Conservation (phyloP, 1,140 invertebrate species). For the Aricia agestis region DNA sequence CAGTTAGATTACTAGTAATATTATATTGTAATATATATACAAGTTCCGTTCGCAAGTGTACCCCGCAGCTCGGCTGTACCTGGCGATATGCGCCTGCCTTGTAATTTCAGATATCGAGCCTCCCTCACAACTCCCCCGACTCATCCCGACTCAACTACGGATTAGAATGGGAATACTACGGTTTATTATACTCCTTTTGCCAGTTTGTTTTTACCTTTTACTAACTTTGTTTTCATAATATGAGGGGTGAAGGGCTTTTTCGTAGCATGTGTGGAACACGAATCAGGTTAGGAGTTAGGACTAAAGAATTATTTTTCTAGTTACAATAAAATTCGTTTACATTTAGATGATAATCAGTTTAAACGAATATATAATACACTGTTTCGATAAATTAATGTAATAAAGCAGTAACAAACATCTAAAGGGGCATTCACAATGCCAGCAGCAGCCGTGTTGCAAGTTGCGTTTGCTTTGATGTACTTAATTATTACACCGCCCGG, state of each 20-base stretch:
- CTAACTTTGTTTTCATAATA: background rate
- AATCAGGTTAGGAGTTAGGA: too few species aligned
- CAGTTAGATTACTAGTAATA: too few species aligned
- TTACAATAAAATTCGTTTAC: too few species aligned
- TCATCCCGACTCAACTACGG: slow-evolving; percentile 54
- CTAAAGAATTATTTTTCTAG: too few species aligned
- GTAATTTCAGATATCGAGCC: slow-evolving; percentile 71
- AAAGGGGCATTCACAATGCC: background rate
- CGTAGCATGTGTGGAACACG: too few species aligned
- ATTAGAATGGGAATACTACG: slow-evolving; percentile 73
- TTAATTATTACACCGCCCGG: background rate
- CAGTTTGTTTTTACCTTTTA: slow-evolving; percentile 61
- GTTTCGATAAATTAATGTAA: too few species aligned
- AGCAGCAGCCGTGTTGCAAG: background rate
- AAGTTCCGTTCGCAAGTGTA: background rate
- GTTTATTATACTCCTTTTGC: slow-evolving; percentile 69
- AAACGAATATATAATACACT: too few species aligned
- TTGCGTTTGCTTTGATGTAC: background rate
- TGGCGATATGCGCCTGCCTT: slow-evolving; percentile 64
- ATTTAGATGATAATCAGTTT: too few species aligned
- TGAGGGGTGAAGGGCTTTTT: too few species aligned
- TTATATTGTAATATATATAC: too few species aligned
- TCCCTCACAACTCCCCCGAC: slow-evolving; percentile 49
- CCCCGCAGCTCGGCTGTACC: slow-evolving; percentile 42
- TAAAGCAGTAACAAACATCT: background rate